phyloP scores from a whole-genome alignment of 2,888 invertebrate species.

The Uloborus plumipes region DNA sequence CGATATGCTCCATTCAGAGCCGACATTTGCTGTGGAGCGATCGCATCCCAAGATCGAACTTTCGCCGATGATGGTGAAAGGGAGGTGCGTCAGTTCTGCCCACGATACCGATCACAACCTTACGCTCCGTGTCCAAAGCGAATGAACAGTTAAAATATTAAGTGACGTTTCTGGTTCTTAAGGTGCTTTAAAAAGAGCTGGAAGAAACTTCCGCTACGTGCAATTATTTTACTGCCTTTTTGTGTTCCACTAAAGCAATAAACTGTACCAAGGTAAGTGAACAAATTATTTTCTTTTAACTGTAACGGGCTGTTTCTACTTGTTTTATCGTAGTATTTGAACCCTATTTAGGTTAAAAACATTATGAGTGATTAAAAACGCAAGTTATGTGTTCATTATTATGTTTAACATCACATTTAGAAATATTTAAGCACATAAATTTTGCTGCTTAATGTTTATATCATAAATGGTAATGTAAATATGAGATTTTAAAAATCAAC shows the following conservation, averaged over 20 bases:
- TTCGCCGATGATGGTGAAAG: constrained; percentile 29
- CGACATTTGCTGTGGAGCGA: constrained; percentile 1
- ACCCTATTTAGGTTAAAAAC: no score
- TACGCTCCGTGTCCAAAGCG: neutral
- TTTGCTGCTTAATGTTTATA: no score
- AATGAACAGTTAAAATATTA: neutral
- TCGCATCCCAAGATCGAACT: neutral
- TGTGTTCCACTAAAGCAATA: constrained; percentile 42
- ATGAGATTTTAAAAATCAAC: no score
- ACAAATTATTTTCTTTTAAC: no score
- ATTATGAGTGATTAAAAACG: no score
- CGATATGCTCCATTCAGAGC: constrained; percentile 24
- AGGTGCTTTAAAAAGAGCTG: constrained; percentile 41
- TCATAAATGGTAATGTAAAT: no score
- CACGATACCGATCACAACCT: constrained; percentile 7
- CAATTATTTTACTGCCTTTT: constrained; percentile 21
- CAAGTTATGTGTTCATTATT: no score
- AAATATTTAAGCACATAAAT: no score
- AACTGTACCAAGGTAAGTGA: constrained; percentile 30
- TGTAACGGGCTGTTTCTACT: no score
- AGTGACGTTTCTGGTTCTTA: constrained; percentile 17
- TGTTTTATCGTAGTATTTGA: no score
- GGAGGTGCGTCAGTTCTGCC: constrained; percentile 14
- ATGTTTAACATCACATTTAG: no score
- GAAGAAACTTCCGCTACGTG: neutral